Base-by-base conservation (phyloP, 2,888 invertebrate genomes). In the Eupithecia exiguata region DNA sequence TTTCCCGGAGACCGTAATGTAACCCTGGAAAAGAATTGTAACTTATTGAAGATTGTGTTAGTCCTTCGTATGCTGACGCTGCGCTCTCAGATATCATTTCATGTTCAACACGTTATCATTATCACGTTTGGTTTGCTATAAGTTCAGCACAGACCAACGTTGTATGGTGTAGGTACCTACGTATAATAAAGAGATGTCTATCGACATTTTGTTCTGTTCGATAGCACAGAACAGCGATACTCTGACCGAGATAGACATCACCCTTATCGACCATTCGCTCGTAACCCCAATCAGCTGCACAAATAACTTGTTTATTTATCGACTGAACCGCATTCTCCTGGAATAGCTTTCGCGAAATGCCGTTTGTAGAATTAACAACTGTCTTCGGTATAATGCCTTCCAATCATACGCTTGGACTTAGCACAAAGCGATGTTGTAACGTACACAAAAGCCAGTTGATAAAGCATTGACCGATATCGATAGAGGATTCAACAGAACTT, bases 201-300 rank as follows among this genome's bases (percentile, higher is more conserved):
- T 30, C 67, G n/a, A n/a, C n/a, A 70, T 58, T 58, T 58, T 14
- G 21, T 25, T 58, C 58, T 58, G 58, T 38, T 36, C n/a, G 38
- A 65, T 65, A 38, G n/a, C 63, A 36, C 38, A 36, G 36, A 18
- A 35, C 63, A 38, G n/a, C n/a, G 70, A 58, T 72, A 46, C 21
- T 70, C 67, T 65, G 53, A 35, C 65, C 63, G 36, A 71, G 68
- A 65, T 58, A 58, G 25, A 63, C 35, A 62, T 67, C 67, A 70
- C n/a, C 40, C 62, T 68, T 75, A 75, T 73, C 69, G 70, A 69
- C 75, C 70, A 68, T 63, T 71, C 72, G 70, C 70, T 68, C 61
- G 53, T 66, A 65, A 68, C 58, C 65, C 63, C 68, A 65, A 73
- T 75, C 65, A 46, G 70, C 46, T 46, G 12, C 67, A 66, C 43